Evolutionary conservation across 37 sponge, comb jelly and placozoan species (phyloP).

Genomic region (Ephydatia muelleri): DNA sequence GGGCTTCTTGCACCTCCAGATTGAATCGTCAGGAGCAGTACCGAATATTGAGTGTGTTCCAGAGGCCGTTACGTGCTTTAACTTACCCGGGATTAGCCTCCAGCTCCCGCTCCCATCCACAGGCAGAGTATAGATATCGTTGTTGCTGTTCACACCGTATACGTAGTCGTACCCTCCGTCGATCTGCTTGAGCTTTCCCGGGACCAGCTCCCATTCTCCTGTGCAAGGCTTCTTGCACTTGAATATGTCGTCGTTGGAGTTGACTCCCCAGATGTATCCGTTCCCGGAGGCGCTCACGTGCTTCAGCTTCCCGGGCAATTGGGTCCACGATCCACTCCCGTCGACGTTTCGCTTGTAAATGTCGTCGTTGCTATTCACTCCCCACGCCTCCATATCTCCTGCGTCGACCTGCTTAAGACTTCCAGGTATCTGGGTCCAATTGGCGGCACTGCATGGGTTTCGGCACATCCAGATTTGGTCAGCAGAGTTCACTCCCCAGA

Average conservation of each 20-base stretch:
- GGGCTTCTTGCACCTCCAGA: constrained; percentile 71
- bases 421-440: constrained; percentile 27
- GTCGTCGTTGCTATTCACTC: constrained; percentile 19
- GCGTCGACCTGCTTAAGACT: constrained; percentile 56
- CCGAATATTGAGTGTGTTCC: constrained; percentile 66
- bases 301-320: constrained; percentile 29
- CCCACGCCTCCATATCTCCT: constrained; percentile 58
- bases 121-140: constrained; percentile 30
- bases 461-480: constrained; percentile 34
- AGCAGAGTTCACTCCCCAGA: constrained; percentile 38
- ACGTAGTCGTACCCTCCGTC: constrained; percentile 55
- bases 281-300: constrained; percentile 77
- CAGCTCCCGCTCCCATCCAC: constrained; percentile 61
- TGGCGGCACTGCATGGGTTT: constrained; percentile 39
- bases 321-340: constrained; percentile 52
- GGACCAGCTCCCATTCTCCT: constrained; percentile 36
- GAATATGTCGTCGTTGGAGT: constrained; percentile 25
- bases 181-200: constrained; percentile 37
- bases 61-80: constrained; percentile 50
- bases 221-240: constrained; percentile 76
- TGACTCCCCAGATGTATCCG: constrained; percentile 77
- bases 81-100: constrained; percentile 34
- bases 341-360: constrained; percentile 50
- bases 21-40: neutral
- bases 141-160: constrained; percentile 31